phyloP scores from a whole-genome alignment of 2,888 invertebrate species.

The Rambutsinella grinnellia region DNA sequence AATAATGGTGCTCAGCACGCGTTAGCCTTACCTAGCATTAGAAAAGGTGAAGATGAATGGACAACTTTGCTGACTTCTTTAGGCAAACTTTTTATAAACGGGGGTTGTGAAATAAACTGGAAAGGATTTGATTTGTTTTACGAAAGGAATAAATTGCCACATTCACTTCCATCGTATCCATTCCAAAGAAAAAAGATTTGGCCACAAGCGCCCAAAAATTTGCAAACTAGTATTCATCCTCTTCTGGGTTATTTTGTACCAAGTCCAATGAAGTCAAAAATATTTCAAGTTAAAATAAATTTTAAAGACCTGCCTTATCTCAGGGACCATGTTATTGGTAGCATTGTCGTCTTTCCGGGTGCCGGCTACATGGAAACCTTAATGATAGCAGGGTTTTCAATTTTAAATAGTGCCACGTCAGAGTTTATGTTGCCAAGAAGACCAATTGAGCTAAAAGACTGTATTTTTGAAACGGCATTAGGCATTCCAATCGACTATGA shows the following conservation, averaged over 20 bases:
- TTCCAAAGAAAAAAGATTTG: conserved; percentile 19
- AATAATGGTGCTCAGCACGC: conserved; percentile 1
- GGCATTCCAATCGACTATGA: neutral
- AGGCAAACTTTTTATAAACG: conserved; percentile 22
- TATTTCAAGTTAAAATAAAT: conserved; percentile 15
- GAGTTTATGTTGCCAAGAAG: conserved; percentile 30
- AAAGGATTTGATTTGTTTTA: conserved; percentile 5
- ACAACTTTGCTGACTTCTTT: conserved; percentile 11
- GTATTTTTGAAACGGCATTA: conserved; percentile 18
- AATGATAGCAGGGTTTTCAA: conserved; percentile 20
- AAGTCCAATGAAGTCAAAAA: conserved; percentile 3
- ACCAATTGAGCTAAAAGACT: neutral
- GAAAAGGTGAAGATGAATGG: conserved; percentile 31
- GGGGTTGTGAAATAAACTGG: conserved; percentile 16
- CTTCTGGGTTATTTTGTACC: conserved; percentile 23
- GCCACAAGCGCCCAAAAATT: neutral
- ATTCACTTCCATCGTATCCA: conserved; percentile 13
- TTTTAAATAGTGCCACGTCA: conserved; percentile 5
- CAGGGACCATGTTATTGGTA: conserved; percentile 33
- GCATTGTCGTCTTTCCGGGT: conserved; percentile 28
- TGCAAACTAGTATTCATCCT: conserved; percentile 12
- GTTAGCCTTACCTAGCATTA: conserved; percentile 29
- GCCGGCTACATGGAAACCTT: conserved; percentile 46
- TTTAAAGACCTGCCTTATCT: neutral
- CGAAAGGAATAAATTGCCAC: neutral